A percentile compares a stretch with the other conserved stretches of the same genome.
These are phyloP conservation scores for Drepanosiphum platanoidis DNA, from an alignment of 2,888 invertebrate species.

Conservation along the genomic window DNA sequence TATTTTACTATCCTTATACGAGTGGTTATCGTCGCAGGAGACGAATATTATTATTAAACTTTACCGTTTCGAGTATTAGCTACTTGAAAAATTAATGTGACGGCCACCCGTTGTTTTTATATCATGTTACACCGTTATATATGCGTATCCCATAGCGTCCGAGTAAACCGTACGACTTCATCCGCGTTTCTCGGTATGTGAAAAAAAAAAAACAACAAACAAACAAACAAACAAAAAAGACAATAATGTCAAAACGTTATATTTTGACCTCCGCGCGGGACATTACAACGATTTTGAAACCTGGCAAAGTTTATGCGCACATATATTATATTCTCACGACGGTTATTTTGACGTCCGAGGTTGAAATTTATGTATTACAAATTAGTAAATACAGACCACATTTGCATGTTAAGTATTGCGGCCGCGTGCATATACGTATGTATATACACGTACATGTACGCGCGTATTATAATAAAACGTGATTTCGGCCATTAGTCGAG, in stretches of 20 bases:
- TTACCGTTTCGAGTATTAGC: slow-evolving; percentile 25
- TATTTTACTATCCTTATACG: too few species aligned
- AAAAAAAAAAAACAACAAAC: background rate
- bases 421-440: background rate
- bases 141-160: background rate
- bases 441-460: too few species aligned
- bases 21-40: background rate
- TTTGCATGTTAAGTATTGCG: slow-evolving; percentile 28
- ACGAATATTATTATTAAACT: slow-evolving; percentile 40
- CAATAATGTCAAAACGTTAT: slow-evolving; percentile 32
- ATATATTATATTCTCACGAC: slow-evolving; percentile 23
- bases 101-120: slow-evolving; percentile 56
- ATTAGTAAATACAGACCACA: slow-evolving; percentile 37
- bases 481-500: background rate
- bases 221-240: slow-evolving; percentile 2
- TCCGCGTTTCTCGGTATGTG: slow-evolving; percentile 15
- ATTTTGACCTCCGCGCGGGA: slow-evolving; percentile 33
- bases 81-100: slow-evolving; percentile 61
- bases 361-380: slow-evolving; percentile 52
- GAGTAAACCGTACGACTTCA: slow-evolving; percentile 42
- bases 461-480: too few species aligned
- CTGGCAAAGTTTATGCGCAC: slow-evolving; percentile 37
- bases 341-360: slow-evolving; percentile 37
- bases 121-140: slow-evolving; percentile 52
- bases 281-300: slow-evolving; percentile 32